These are phyloP conservation scores for Drosophila anceps DNA, from an alignment of 2,888 invertebrate genomes.

Conservation along the genomic window DNA sequence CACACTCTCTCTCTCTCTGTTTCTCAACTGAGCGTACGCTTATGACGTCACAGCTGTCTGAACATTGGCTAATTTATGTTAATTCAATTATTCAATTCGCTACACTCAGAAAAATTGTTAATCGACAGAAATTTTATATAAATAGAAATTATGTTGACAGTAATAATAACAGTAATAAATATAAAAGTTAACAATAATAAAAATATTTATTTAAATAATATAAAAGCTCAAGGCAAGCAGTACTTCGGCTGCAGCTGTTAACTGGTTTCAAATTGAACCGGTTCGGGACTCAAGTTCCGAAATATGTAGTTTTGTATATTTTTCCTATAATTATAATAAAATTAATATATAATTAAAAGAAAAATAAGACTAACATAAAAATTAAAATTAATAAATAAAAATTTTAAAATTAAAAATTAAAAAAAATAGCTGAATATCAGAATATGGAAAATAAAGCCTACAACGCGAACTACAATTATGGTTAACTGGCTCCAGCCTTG, in stretches of 20 bases:
- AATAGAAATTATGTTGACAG: background rate
- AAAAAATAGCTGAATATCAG: no score
- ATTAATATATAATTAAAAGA: background rate
- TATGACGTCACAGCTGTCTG: slow-evolving; percentile 30
- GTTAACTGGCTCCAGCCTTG: no score
- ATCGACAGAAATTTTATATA: background rate
- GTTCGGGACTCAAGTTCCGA: background rate
- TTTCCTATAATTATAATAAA: no score
- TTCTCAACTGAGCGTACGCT: background rate
- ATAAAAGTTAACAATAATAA: background rate
- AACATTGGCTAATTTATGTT: slow-evolving; percentile 14
- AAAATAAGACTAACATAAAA: background rate
- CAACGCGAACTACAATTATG: no score
- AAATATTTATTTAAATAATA: background rate
- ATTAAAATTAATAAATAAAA: background rate
- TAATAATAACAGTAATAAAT: background rate
- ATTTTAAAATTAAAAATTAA: background rate
- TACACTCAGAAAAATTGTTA: slow-evolving; percentile 13
- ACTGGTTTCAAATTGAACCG: background rate
- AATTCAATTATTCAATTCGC: slow-evolving; percentile 26
- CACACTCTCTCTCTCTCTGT: background rate
- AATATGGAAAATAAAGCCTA: no score
- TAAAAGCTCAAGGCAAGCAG: background rate
- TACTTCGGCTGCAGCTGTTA: background rate
- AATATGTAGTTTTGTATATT: no score